These are phyloP conservation scores for Coreius guichenoti DNA, from an alignment of 2,797 vertebrate species.

Conservation along the genomic window DNA sequence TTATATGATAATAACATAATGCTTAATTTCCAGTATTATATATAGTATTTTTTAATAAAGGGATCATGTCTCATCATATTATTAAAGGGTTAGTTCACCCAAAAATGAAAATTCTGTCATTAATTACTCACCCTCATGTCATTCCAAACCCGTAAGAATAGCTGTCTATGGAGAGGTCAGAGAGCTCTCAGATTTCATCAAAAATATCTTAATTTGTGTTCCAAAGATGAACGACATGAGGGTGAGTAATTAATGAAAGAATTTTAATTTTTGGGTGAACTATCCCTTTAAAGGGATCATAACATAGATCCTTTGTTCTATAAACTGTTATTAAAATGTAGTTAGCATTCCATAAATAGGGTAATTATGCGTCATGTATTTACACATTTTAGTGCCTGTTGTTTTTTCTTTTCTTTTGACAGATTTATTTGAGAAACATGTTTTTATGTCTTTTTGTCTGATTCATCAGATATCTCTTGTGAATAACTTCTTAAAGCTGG, in stretches of 20 bases:
- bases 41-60: neutral
- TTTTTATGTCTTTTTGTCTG: slow-evolving; percentile 27
- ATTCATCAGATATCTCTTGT: slow-evolving; percentile 84
- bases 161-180: too few species aligned
- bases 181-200: too few species aligned
- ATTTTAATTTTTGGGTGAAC: too few species aligned
- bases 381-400: neutral
- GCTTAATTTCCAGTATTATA: neutral
- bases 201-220: too few species aligned
- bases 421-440: neutral
- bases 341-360: neutral
- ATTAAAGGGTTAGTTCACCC: neutral
- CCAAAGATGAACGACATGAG: too few species aligned
- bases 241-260: too few species aligned
- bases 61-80: neutral
- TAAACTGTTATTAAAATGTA: neutral
- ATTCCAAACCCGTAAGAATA: too few species aligned
- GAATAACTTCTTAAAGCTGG: slow-evolving; percentile 88
- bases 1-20: neutral
- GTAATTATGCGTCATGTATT: neutral
- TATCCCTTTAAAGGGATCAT: neutral
- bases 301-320: neutral
- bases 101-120: too few species aligned
- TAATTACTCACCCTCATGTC: too few species aligned
- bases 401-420: neutral